These are phyloP conservation scores for Sesia apiformis DNA, from an alignment of 2,888 invertebrate species.

Conservation along the genomic window DNA sequence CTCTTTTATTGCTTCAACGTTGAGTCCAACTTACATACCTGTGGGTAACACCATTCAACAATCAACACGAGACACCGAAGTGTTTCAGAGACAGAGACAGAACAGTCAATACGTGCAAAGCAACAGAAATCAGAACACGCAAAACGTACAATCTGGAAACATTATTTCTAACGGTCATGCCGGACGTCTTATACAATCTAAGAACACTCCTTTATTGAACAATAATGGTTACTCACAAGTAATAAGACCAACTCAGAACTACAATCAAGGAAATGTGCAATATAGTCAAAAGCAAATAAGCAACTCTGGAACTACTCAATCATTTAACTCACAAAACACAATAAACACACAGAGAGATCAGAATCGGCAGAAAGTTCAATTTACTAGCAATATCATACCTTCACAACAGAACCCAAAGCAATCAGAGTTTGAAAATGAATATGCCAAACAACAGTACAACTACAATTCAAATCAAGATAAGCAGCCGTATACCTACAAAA, in stretches of 20 bases:
- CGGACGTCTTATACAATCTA: constrained; percentile 22
- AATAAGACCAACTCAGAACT: constrained; percentile 21
- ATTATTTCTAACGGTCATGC: constrained; percentile 30
- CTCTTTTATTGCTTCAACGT: constrained; percentile 43
- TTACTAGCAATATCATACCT: constrained; percentile 25
- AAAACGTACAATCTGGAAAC: constrained; percentile 19
- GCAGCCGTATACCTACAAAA: constrained; percentile 33
- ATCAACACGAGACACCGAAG: constrained; percentile 25
- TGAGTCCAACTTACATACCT: constrained; percentile 45
- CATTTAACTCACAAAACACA: constrained; percentile 18
- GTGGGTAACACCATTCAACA: constrained; percentile 25
- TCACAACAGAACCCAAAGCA: constrained; percentile 21
- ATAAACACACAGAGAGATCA: constrained; percentile 22
- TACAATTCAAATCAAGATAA: constrained; percentile 26
- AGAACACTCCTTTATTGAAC: constrained; percentile 11
- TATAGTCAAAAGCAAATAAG: constrained; percentile 24
- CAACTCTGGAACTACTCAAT: constrained; percentile 11
- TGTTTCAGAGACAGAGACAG: constrained; percentile 41
- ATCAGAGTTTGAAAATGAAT: constrained; percentile 23
- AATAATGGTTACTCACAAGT: constrained; percentile 17
- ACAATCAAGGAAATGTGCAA: constrained; percentile 14
- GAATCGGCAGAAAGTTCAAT: constrained; percentile 26
- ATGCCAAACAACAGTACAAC: constrained; percentile 32
- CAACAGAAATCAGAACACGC: constrained; percentile 19
- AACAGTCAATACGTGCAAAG: constrained; percentile 28